Base-by-base conservation (phyloP, 1,140 invertebrate species). In the Hyposmocoma kahamanoa region DNA sequence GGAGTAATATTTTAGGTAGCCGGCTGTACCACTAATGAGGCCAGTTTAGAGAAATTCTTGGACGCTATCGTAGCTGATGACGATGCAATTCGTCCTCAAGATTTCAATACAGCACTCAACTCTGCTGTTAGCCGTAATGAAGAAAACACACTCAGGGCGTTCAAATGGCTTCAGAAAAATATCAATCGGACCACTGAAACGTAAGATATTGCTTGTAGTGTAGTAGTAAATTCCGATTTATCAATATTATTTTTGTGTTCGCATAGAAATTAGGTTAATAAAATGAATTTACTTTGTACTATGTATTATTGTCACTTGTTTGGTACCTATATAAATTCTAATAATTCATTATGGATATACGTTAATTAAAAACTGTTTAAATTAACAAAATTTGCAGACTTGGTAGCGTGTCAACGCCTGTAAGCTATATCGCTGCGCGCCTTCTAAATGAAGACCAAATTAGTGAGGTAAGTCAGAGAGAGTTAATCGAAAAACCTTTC, bases 11-110 rank as follows among this genome's bases (percentile, higher is more conserved):
- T n/a, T n/a, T n/a, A n/a, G n/a, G n/a, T 87, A 0, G 84, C 91
- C 9, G 89, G 90, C 6, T 92, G 91, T 48, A 88, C 90, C 0
- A 78, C 72, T 17, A 67, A 89, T 47, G 54, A 72, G 11, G 45
- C 30, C 2, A 67, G 63, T 46, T 75, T 88, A 28, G 69, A 78
- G 30, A 70, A 17, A 47, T 88, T 61, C 59, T 60, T 71, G 20
- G 58, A 67, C 51, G 76, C 60, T 22, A 71, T 84, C 53, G 62
- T 69, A 3, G 60, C 47, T 54, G 54, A 58, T 3, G 36, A 66
- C 43, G 62, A 81, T 13, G 68, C 73, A 9, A 86, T 88, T 6
- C 72, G 87, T 52, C 53, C 72, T 50, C 87, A 88, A 58, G 82
- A 87, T 52, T 60, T 72, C 20, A 62, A 59, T 1, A 61, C 69